Base-by-base conservation (phyloP, 2,888 invertebrate species). In the Dyspetes luteomarginatus region DNA sequence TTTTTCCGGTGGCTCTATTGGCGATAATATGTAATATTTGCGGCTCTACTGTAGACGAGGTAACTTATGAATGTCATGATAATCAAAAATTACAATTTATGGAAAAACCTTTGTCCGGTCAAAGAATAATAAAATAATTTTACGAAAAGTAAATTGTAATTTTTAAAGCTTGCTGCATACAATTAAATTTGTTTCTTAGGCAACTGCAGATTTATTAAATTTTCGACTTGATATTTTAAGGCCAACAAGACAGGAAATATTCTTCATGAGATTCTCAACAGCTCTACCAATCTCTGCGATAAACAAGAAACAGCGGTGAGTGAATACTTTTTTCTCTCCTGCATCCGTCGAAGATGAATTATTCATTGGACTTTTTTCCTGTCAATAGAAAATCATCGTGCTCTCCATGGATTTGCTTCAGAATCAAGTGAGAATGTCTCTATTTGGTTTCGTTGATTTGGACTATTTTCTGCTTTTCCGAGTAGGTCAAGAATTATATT, bases 331-430 rank as follows among this genome's bases (percentile, higher is more conserved):
- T 48, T 15, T 19, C 17, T 15, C 5, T 17, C 4, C 7, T 2
- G 36, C n/a, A n/a, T n/a, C n/a, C n/a, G n/a, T n/a, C n/a, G n/a
- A n/a, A n/a, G n/a, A n/a, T n/a, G n/a, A 3, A 12, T 12, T 36
- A 5, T 48, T 17, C 5, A 4, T 5, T 48, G 4, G 15, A 48
- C 17, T 4, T 15, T 1, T 52, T 52, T 22, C n/a, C 9, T 52
- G 9, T 19, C 7, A 19, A 2, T 12, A 77, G 77, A 56, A 45
- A 56, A 43, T 71, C 3, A 60, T 43, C 12, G 41, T 60, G 1
- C 15, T 75, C 0, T 67, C 67, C 0, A 15, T 80, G 28, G 75
- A 80, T 36, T 45, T 80, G 4, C 60, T 80, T 1, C 55, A 72
- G n/a, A 76, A 76, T 71, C 58, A 30, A 26, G n/a, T 60, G 22